phyloP scores from a whole-genome alignment of 2,888 invertebrate species.

The Aphodius granarius region DNA sequence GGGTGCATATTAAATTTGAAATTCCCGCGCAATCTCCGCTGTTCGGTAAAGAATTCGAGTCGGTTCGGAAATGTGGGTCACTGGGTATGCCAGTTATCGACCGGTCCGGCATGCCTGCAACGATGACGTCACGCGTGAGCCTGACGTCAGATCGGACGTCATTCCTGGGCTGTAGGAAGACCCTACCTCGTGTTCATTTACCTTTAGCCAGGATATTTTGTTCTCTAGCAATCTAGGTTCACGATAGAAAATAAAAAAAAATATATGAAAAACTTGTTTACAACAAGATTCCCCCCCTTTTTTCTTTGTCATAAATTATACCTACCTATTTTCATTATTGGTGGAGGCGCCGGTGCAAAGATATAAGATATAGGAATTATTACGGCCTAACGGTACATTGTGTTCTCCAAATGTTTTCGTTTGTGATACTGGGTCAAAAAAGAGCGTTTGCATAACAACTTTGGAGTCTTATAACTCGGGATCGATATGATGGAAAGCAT shows the following conservation, averaged over 20 bases:
- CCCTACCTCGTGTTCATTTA: background rate
- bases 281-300: no score
- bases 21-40: background rate
- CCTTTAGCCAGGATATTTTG: background rate
- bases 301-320: no score
- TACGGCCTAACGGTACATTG: no score
- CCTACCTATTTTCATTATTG: no score
- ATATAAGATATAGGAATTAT: no score
- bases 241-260: no score
- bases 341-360: no score
- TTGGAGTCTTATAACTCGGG: background rate
- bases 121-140: slow-evolving; percentile 40
- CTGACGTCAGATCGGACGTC: slow-evolving; percentile 20
- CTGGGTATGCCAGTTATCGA: slow-evolving; percentile 46
- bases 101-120: slow-evolving; percentile 33
- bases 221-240: background rate
- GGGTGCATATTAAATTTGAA: background rate
- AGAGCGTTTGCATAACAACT: background rate
- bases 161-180: slow-evolving; percentile 12
- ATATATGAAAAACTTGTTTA: no score
- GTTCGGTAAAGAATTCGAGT: background rate
- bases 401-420: no score
- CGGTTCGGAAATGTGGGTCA: slow-evolving; percentile 46
- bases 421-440: no score
- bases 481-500: background rate